A percentile compares a stretch with the other conserved stretches of the same genome.
phyloP scores from a whole-genome alignment of 2,888 invertebrate genomes.

The Dryocosmus kuriphilus region DNA sequence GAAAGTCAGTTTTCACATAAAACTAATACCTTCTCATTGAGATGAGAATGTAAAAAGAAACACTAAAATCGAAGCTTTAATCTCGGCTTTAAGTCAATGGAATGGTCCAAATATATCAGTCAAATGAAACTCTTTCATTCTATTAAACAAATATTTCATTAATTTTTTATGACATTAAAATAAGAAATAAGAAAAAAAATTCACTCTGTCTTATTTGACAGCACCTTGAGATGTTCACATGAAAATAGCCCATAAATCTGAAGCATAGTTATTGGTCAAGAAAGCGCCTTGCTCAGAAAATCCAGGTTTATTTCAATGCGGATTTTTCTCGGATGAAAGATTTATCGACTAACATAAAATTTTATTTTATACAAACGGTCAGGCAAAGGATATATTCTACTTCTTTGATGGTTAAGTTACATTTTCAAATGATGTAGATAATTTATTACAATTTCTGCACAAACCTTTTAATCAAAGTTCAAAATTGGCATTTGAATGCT shows the following conservation, averaged over 20 bases:
- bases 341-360: conserved; percentile 24
- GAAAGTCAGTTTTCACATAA: too few species aligned
- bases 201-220: not conserved
- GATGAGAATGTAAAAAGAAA: too few species aligned
- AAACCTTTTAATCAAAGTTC: too few species aligned
- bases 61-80: too few species aligned
- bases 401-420: not conserved
- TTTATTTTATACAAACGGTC: conserved; percentile 4
- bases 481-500: too few species aligned
- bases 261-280: conserved; percentile 24
- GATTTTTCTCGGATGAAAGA: conserved; percentile 12
- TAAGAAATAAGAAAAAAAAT: conserved; percentile 9
- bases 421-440: not conserved
- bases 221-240: not conserved
- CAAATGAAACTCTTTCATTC: not conserved
- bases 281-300: conserved; percentile 11
- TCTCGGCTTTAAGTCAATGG: too few species aligned
- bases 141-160: not conserved
- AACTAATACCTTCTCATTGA: too few species aligned
- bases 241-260: conserved; percentile 5
- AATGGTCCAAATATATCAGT: too few species aligned
- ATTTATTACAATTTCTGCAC: too few species aligned
- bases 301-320: conserved; percentile 17
- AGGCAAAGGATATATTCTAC: not conserved
- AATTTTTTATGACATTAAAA: not conserved